phyloP scores from a whole-genome alignment of 1,140 invertebrate genomes.

The Zeugodacus cucurbitae region DNA sequence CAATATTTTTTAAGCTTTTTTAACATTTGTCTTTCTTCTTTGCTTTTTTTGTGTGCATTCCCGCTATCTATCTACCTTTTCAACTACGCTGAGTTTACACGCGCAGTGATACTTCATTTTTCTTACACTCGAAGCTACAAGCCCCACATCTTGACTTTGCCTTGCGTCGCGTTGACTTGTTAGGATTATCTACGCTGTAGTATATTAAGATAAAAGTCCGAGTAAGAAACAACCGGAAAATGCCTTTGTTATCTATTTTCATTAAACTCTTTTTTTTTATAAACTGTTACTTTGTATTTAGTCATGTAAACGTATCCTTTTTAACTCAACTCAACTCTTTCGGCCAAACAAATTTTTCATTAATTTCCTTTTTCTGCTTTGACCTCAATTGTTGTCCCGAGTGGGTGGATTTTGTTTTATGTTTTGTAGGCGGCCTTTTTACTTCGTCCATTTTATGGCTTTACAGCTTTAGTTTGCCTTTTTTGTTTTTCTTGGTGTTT shows the following conservation, averaged over 20 bases:
- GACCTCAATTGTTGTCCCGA: neutral
- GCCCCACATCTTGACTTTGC: neutral
- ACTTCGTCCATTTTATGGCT: neutral
- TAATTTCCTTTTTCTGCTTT: neutral
- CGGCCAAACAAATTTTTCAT: neutral
- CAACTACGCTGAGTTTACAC: neutral
- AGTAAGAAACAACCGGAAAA: neutral
- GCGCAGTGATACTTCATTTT: neutral
- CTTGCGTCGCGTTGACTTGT: neutral
- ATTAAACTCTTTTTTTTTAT: neutral
- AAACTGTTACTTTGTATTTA: neutral
- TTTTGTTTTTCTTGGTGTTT: neutral
- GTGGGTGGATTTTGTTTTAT: neutral
- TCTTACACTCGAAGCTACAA: neutral
- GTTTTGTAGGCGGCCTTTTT: neutral
- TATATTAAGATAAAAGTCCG: neutral
- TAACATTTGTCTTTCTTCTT: neutral
- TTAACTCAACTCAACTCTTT: neutral
- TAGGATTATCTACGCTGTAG: neutral
- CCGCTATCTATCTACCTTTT: neutral
- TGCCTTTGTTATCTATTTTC: neutral
- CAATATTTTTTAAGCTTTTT: neutral
- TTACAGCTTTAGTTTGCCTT: neutral
- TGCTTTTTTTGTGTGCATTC: neutral
- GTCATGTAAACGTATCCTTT: neutral